phyloP scores from a whole-genome alignment of 2,888 invertebrate genomes.

The Sturmia bella region DNA sequence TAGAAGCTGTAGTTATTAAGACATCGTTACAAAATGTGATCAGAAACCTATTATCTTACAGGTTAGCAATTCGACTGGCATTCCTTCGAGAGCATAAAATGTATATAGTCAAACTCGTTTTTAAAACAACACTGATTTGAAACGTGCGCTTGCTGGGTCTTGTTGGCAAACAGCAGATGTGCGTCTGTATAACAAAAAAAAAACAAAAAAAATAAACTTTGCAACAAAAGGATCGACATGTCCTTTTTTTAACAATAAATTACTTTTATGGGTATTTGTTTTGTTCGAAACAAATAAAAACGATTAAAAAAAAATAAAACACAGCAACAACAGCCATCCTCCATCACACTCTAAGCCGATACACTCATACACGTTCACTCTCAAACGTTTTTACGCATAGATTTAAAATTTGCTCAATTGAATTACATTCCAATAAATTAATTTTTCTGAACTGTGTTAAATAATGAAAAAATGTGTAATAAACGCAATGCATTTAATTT shows the following conservation, averaged over 20 bases:
- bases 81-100: no score
- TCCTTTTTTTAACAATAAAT: constrained; percentile 52
- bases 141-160: neutral
- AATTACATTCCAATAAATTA: constrained; percentile 77
- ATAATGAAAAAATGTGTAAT: constrained; percentile 34
- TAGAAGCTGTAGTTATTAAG: no score
- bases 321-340: neutral
- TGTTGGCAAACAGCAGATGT: constrained; percentile 9
- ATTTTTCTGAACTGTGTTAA: constrained; percentile 72
- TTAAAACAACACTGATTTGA: no score
- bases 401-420: constrained; percentile 71
- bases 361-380: neutral
- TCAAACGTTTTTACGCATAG: neutral
- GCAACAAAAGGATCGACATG: constrained; percentile 14
- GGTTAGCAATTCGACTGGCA: no score
- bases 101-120: no score
- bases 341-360: neutral
- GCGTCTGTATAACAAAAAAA: neutral
- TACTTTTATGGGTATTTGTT: constrained; percentile 45
- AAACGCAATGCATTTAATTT: constrained; percentile 48
- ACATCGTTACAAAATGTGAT: no score
- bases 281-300: constrained; percentile 41
- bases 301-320: neutral
- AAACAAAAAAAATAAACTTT: neutral
- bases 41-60: no score